phyloP scores from a whole-genome alignment of 2,113 vertebrate genomes.

The Cyprinodon brontotheroides region DNA sequence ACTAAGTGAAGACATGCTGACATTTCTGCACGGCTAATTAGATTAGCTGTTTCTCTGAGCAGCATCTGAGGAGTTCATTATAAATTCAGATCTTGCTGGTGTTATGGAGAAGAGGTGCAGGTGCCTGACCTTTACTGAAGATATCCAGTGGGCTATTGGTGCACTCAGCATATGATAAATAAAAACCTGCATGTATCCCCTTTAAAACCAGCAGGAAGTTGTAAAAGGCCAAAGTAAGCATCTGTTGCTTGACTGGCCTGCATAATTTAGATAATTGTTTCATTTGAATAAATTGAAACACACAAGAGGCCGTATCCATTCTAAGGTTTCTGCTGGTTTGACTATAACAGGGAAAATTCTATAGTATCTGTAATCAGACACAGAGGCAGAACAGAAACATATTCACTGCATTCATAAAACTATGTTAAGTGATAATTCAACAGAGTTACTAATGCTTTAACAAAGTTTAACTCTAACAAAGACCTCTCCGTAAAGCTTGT shows the following conservation, averaged over 20 bases:
- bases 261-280: background rate
- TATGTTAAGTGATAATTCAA: too few species aligned
- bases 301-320: too few species aligned
- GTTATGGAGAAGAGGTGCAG: background rate
- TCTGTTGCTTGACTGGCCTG: background rate
- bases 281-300: background rate
- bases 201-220: too few species aligned
- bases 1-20: constrained; percentile 46
- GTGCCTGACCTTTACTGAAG: background rate
- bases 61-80: constrained; percentile 54
- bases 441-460: too few species aligned
- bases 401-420: too few species aligned
- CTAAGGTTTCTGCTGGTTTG: too few species aligned
- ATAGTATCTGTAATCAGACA: too few species aligned
- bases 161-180: background rate
- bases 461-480: too few species aligned
- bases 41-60: constrained; percentile 52
- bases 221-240: too few species aligned
- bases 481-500: too few species aligned
- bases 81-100: constrained; percentile 32
- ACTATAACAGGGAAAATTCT: too few species aligned
- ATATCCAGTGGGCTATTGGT: background rate
- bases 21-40: constrained; percentile 62
- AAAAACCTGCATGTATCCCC: background rate
- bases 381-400: too few species aligned